Evolutionary conservation across 92 coral and sea anemone species (phyloP), one percentile per base, ranked within the genome.

Genomic region (Porites cylindrica): DNA sequence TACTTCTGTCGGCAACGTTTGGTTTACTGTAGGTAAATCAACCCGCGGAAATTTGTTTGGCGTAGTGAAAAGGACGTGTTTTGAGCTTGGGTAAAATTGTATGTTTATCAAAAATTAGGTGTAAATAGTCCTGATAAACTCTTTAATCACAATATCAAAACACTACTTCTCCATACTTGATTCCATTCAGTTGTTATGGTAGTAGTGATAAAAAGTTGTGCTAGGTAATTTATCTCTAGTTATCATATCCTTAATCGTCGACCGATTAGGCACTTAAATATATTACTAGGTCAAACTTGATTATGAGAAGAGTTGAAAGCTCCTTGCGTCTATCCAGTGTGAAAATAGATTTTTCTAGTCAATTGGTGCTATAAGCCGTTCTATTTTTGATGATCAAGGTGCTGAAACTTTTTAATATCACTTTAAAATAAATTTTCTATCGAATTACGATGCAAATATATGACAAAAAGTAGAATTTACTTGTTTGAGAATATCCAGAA

Each of bases 401-500:
- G 68, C 26, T 17, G 21, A 24, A 80, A 16, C 72, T 26, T 51
- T 16, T 16, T 58, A 51, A n/a, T 76, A 51, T 9, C 23, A 24
- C 16, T 54, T 23, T 1, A 54, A 1, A 14, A 52, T 23, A 13
- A 11, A 53, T 52, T 58, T 16, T 1, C 12, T 7, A 78, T 50
- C 82, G 58, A 54, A 10, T 78, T 64, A 20, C 70, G 82, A 63
- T 79, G 19, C 13, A 38, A 63, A 20, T 63, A 67, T 4, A 75
- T 52, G 17, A 14, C 32, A 20, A 16, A 18, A 24, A 54, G 12
- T 38, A 58, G 65, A 74, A 70, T 61, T 29, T 54, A 53, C 52
- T 81, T 53, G 56, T 53, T 81, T 69, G 76, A 54, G 13, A 72
- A 82, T 82, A 43, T 70, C 71, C 69, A 82, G 38, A 38, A n/a